Percentiles rank a stretch among this genome's conserved stretches.
phyloP scores from a whole-genome alignment of 2,113 vertebrate genomes.

The Mobula birostris region DNA sequence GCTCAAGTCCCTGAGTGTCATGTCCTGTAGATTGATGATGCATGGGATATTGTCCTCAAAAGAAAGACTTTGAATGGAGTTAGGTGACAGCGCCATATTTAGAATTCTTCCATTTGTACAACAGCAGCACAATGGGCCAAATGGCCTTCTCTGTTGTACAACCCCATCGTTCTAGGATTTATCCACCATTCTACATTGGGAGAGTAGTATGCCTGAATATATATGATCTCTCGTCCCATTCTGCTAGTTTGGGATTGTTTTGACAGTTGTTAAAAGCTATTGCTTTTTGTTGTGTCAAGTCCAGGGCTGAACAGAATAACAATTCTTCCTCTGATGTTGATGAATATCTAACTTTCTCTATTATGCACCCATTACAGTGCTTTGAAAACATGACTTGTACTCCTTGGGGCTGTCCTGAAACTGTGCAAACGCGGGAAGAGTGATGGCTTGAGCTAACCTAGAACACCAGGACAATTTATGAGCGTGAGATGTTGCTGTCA shows the following conservation, averaged over 20 bases:
- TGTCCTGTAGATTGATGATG: too few relatives aligned
- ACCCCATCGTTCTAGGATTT: neutral
- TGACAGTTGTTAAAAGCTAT: neutral
- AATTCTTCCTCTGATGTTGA: neutral
- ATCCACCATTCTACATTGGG: neutral
- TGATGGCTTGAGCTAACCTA: neutral
- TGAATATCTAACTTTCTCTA: neutral
- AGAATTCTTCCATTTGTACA: neutral
- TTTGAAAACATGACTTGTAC: constrained; percentile 20
- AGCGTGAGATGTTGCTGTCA: neutral
- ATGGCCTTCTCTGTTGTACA: neutral
- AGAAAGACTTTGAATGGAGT: neutral
- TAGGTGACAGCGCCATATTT: too few relatives aligned
- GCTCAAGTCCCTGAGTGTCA: too few relatives aligned
- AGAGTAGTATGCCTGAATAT: too few relatives aligned
- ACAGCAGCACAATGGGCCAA: neutral
- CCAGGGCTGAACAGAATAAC: constrained; percentile 13
- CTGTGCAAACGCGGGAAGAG: neutral
- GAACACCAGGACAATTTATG: neutral
- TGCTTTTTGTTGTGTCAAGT: constrained; percentile 8
- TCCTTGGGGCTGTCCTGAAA: neutral
- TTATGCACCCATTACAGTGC: constrained; percentile 1
- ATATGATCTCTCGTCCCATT: neutral
- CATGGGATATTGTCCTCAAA: neutral
- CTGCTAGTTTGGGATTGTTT: neutral